These are phyloP conservation scores for Lepidostoma basale DNA, from an alignment of 1,140 invertebrate genomes.

Conservation along the genomic window DNA sequence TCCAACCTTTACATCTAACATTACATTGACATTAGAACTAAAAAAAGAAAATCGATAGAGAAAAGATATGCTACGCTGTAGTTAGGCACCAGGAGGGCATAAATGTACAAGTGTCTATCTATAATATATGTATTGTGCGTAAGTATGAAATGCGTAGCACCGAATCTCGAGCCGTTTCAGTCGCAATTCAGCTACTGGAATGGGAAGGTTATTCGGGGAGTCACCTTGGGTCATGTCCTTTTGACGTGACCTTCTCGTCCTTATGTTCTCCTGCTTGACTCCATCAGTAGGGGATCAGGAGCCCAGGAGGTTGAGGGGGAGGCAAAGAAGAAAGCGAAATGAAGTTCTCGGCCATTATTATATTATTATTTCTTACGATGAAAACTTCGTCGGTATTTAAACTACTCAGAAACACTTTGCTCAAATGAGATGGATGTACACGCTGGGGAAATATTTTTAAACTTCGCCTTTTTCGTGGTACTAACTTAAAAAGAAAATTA, in stretches of 20 bases:
- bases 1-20: no score
- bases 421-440: not conserved
- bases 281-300: not conserved
- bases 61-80: no score
- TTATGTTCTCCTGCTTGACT: not conserved
- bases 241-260: conserved; percentile 7
- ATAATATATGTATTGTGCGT: not conserved
- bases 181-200: conserved; percentile 1
- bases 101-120: no score
- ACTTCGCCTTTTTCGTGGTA: not conserved
- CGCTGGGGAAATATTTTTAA: not conserved
- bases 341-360: not conserved
- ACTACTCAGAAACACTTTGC: conserved; percentile 3
- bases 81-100: no score
- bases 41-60: not conserved
- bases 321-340: not conserved
- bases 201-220: conserved; percentile 16
- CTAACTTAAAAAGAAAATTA: not conserved
- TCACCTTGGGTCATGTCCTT: conserved; percentile 18
- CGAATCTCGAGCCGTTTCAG: not conserved
- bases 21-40: not conserved
- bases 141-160: conserved; percentile 1
- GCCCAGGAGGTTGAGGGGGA: not conserved
- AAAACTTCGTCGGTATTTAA: conserved; percentile 4
- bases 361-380: not conserved